Evolutionary conservation across 2,888 invertebrate genomes (phyloP), one percentile per base, ranked within the genome.

Genomic region (Ormyrus thymus): DNA sequence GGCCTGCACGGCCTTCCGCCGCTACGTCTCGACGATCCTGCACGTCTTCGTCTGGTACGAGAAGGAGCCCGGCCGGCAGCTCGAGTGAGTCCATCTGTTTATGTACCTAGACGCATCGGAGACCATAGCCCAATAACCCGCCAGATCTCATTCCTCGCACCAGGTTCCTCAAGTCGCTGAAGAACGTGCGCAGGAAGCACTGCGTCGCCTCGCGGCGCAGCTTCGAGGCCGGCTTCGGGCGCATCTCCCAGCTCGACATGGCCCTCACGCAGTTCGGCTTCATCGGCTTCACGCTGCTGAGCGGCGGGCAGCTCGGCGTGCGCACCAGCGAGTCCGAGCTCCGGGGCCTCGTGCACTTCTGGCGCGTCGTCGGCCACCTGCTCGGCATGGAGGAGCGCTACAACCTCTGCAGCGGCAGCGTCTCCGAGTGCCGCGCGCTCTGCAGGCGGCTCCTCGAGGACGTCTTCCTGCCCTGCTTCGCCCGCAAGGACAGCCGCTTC

Each of bases 261-360:
- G 95, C 95, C 0, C 88, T 97, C 9, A 97, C 97, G 0, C 96
- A 96, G 89, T 96, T 96, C 87, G 97, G 96, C 4, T 97, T 97
- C 87, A 92, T 97, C 86, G 97, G 97, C 0, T 94, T 94, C 83
- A 91, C 93, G 0, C 87, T 96, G 0, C 86, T 95, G 6, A 92
- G 93, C 70, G 92, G 93, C 0, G 91, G 93, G 76, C 89, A 92
- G 73, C 92, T 96, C 65, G 95, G 96, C 0, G 90, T 97, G 11
- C 92, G 92, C 80, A 90, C 92, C 4, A 92, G 91, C 9, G 89
- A 91, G 0, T 93, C 92, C 61, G 95, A 96, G 81, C 91, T 95
- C 85, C 94, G 95, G 70, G 95, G 94, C 0, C 95, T 95, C 81
- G 91, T 95, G 7, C 96, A 97, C 88, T 92, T 96, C 86, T 97